Conservation (phyloP, 2,113 vertebrate species). For the Marcusenius ussheri region DNA sequence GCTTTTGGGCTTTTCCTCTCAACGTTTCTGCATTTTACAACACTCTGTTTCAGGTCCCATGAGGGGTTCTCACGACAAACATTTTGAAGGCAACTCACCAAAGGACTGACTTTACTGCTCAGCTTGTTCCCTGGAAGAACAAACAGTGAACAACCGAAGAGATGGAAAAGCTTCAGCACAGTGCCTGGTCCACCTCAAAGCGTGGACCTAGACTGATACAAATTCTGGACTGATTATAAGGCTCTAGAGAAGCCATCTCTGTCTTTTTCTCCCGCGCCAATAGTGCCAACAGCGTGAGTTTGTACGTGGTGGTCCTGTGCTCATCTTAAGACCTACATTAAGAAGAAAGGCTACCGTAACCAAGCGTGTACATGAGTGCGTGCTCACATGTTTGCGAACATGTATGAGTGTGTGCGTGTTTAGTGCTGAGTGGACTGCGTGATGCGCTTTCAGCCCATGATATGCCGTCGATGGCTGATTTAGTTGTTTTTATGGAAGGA, state of each 20-base stretch:
- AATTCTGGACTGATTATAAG: neutral
- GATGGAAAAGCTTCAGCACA: neutral
- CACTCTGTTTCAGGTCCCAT: slow-evolving; percentile 58
- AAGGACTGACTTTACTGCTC: slow-evolving; percentile 39
- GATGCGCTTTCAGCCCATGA: slow-evolving; percentile 23
- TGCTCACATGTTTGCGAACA: slow-evolving; percentile 2
- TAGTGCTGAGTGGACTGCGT: slow-evolving; percentile 20
- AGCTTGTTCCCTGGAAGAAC: slow-evolving; percentile 30
- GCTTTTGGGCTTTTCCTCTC: neutral
- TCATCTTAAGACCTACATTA: neutral
- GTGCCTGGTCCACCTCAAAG: neutral
- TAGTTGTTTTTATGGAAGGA: slow-evolving; percentile 19
- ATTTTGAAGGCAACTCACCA: slow-evolving; percentile 44
- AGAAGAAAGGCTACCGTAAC: neutral
- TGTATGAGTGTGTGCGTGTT: slow-evolving; percentile 7
- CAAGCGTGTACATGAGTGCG: slow-evolving; percentile 23
- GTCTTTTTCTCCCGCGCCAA: slow-evolving; percentile 48
- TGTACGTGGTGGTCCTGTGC: slow-evolving; percentile 26
- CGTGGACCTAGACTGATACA: neutral
- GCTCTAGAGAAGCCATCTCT: slow-evolving; percentile 24
- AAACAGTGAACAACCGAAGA: slow-evolving; percentile 20
- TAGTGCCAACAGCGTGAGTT: slow-evolving; percentile 48
- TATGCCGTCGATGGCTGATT: slow-evolving; percentile 27
- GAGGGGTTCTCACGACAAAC: slow-evolving; percentile 50
- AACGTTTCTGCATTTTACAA: slow-evolving; percentile 24